phyloP scores from a whole-genome alignment of 2,113 vertebrate genomes.

The Cnemophilus loriae region DNA sequence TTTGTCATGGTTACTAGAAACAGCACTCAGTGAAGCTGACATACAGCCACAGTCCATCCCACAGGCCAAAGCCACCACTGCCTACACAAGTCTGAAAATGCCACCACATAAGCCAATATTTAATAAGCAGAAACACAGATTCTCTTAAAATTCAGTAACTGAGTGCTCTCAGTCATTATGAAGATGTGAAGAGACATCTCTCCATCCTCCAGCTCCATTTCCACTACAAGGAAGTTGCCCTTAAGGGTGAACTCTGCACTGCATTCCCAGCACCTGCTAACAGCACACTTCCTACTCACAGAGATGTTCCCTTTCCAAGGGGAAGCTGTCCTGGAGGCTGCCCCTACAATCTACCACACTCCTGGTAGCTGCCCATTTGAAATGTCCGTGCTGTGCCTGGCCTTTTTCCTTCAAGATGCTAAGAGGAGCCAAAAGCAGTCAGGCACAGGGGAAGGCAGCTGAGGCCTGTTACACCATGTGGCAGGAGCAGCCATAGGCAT shows the following conservation, averaged over 20 bases:
- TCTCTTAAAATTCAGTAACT: background rate
- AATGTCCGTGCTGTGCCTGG: background rate
- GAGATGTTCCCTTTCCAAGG: background rate
- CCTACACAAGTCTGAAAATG: background rate
- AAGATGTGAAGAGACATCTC: background rate
- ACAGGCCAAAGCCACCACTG: background rate
- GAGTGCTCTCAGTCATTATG: background rate
- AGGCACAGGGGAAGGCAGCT: background rate
- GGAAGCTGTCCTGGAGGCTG: background rate
- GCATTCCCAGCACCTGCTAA: background rate
- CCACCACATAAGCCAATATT: background rate
- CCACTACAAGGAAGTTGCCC: background rate
- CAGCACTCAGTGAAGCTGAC: background rate
- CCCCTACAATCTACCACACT: background rate
- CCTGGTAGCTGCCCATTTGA: background rate
- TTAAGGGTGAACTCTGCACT: background rate
- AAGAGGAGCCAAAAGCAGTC: background rate
- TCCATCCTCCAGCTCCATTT: background rate
- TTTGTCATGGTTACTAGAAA: background rate
- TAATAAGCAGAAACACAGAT: background rate
- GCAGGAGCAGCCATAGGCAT: fast-evolving
- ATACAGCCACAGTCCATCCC: background rate
- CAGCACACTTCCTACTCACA: background rate
- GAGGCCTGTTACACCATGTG: background rate
- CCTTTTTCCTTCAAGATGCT: background rate